phyloP scores from a whole-genome alignment of 2,888 invertebrate genomes.

The Latrodectus elegans region DNA sequence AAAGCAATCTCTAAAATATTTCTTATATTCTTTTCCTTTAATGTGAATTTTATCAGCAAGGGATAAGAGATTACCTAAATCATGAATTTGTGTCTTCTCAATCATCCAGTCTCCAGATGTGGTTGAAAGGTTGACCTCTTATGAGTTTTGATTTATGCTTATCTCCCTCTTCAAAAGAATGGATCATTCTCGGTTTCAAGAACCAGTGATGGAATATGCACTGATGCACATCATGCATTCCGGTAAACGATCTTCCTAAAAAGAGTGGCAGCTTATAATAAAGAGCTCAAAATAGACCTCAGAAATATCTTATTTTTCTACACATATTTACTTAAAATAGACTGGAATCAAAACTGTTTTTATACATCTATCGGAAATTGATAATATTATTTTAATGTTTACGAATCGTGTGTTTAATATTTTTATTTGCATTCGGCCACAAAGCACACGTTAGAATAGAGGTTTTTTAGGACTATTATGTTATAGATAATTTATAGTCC shows the following conservation, averaged over 20 bases:
- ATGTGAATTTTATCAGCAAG: background rate
- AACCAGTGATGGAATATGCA: background rate
- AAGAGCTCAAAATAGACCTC: too few species aligned
- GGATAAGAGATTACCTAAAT: background rate
- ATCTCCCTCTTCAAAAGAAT: background rate
- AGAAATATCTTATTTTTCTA: too few species aligned
- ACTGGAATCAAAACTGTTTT: too few species aligned
- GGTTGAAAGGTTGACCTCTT: background rate
- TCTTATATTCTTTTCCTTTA: background rate
- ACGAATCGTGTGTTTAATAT: too few species aligned
- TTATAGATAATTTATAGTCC: too few species aligned
- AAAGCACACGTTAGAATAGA: too few species aligned
- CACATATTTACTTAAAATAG: too few species aligned
- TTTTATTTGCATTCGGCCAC: too few species aligned
- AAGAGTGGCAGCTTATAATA: background rate
- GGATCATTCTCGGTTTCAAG: background rate
- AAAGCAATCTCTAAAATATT: too few species aligned
- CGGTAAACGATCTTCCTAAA: background rate
- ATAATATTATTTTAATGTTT: too few species aligned
- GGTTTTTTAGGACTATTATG: too few species aligned
- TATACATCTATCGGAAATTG: too few species aligned
- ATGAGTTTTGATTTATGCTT: background rate
- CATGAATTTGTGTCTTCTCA: slow-evolving; percentile 3
- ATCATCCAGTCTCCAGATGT: background rate
- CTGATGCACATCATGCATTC: background rate